A percentile compares a stretch with the other conserved stretches of the same genome.
Evolutionary conservation across 1,140 invertebrate genomes (phyloP).

Genomic region (Zeugodacus cucurbitae): DNA sequence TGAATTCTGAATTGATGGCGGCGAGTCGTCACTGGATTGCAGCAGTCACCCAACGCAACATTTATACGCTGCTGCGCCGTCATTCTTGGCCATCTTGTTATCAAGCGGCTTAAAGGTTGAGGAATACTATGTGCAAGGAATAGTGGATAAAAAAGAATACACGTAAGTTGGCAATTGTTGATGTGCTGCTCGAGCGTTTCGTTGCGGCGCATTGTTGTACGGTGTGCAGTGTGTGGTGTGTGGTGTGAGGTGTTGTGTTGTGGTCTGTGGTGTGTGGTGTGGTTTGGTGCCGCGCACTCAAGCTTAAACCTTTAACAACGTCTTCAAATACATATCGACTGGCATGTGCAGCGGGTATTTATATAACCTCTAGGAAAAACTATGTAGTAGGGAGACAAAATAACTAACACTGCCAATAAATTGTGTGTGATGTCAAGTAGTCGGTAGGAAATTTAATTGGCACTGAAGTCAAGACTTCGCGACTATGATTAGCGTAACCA

Average conservation of each 20-base stretch:
- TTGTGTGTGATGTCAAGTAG: not conserved
- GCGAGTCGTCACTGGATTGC: constrained; percentile 18
- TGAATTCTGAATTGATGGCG: constrained; percentile 33
- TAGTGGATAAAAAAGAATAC: constrained; percentile 16
- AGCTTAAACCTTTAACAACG: constrained; percentile 10
- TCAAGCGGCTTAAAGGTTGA: constrained; percentile 21
- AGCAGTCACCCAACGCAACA: not conserved
- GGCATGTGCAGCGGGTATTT: not conserved
- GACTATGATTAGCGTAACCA: no score
- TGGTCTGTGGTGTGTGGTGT: not conserved
- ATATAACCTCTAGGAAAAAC: not conserved
- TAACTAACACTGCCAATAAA: not conserved
- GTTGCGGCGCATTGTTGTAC: not conserved
- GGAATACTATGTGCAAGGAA: constrained; percentile 29
- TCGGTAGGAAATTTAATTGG: not conserved
- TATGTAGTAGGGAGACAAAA: not conserved
- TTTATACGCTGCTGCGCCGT: constrained; percentile 7
- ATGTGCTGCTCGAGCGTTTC: not conserved
- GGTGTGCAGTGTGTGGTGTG: not conserved
- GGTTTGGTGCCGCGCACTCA: constrained; percentile 5
- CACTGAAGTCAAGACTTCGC: no score
- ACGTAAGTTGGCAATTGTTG: not conserved
- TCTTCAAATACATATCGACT: not conserved
- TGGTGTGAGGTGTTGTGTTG: not conserved
- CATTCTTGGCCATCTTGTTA: constrained; percentile 34